phyloP scores from a whole-genome alignment of 2,113 vertebrate species.

The Pandion haliaetus region DNA sequence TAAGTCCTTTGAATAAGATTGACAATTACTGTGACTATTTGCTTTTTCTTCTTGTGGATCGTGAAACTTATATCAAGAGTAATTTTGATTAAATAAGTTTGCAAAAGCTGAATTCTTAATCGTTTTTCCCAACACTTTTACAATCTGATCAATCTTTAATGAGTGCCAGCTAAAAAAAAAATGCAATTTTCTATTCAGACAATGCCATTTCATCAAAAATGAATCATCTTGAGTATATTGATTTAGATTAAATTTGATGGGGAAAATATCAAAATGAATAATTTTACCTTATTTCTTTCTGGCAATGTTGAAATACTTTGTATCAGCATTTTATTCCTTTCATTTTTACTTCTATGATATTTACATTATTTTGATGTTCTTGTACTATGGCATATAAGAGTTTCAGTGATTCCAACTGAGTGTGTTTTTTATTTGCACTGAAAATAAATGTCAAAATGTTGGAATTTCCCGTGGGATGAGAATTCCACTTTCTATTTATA shows the following conservation, averaged over 20 bases:
- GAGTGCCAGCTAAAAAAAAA: background rate
- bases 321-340: constrained; percentile 45
- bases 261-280: constrained; percentile 44
- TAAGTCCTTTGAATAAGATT: background rate
- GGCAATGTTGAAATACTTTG: background rate
- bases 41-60: background rate
- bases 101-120: constrained; percentile 1
- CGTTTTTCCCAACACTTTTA: background rate
- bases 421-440: constrained; percentile 27
- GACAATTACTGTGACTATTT: constrained; percentile 12
- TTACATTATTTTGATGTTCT: constrained; percentile 52
- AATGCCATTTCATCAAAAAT: constrained; percentile 34
- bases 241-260: constrained; percentile 47
- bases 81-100: background rate
- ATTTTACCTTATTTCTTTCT: constrained; percentile 22
- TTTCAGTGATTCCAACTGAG: background rate
- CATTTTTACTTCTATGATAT: constrained; percentile 37
- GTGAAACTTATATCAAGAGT: constrained; percentile 39
- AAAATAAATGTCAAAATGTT: constrained; percentile 55
- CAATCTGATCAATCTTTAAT: constrained; percentile 45
- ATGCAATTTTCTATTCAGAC: background rate
- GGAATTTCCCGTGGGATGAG: background rate
- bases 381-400: background rate
- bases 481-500: constrained; percentile 21
- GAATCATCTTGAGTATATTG: constrained; percentile 33